Conservation (phyloP, 2,113 vertebrate species). For the Lophius piscatorius region DNA sequence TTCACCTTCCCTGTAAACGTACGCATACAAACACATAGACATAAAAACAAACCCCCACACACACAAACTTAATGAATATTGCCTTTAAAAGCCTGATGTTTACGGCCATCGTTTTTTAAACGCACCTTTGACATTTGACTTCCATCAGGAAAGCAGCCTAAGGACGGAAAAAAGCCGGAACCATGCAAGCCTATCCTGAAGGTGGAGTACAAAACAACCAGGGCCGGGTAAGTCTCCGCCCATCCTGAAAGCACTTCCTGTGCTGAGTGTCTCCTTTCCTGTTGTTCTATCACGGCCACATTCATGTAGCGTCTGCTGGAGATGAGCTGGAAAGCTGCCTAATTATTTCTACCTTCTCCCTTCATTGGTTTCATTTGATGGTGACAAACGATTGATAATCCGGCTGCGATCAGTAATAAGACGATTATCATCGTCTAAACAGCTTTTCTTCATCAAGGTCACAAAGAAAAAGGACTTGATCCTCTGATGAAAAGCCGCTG, state of each 20-base stretch:
- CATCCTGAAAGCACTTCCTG: constrained; percentile 62
- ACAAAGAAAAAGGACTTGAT: constrained; percentile 19
- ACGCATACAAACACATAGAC: neutral
- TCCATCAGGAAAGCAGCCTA: constrained; percentile 91
- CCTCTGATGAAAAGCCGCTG: neutral
- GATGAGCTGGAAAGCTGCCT: neutral
- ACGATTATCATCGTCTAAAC: neutral
- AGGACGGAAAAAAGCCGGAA: constrained; percentile 98
- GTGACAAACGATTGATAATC: neutral
- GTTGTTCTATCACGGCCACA: constrained; percentile 50
- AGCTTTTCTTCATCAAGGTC: constrained; percentile 24
- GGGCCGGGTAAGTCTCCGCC: constrained; percentile 86
- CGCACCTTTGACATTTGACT: constrained; percentile 9
- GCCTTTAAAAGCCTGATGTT: neutral
- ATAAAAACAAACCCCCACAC: too few relatives aligned
- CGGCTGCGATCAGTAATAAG: neutral
- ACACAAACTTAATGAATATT: neutral
- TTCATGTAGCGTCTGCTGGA: neutral
- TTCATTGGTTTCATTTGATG: neutral
- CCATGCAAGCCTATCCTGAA: constrained; percentile 98
- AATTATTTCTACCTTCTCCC: too few relatives aligned
- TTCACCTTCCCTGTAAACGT: constrained; percentile 10
- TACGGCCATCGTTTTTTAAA: neutral
- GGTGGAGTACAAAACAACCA: constrained; percentile 98
- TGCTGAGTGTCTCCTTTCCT: constrained; percentile 58